Base-by-base conservation (phyloP, 2,797 vertebrate genomes). In the Choloepus didactylus region DNA sequence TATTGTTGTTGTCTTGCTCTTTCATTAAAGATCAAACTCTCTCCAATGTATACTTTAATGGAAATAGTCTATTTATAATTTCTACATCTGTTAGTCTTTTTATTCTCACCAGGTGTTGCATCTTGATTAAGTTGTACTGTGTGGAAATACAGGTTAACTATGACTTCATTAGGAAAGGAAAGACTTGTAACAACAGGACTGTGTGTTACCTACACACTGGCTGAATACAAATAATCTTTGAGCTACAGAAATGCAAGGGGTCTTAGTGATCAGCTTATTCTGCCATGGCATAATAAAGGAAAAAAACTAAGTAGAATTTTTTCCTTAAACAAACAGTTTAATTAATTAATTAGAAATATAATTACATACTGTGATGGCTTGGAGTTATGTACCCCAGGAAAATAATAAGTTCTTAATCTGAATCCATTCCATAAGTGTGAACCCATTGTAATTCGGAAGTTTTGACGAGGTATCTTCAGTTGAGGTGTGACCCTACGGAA, bases 261-360 rank as follows among this genome's bases (percentile, higher is more conserved):
- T 54, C 41, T 62, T 62, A 31, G 41, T 76, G 31, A 87, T 46
- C 25, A 69, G 5, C 49, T 25, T 46, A 19, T 23, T 67, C 6
- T 66, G 19, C 9, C 21, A 46, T 4, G 51, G 95, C 49, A 9
- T 31, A 44, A 66, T 25, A 79, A 86, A 67, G 15, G 9, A n/a
- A 77, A 29, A 66, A 38, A 73, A 27, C 9, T 67, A 81, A 41
- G 4, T 64, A 86, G 44, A 93, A 64, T 4, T 21, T 46, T 25
- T 5, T 9, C 29, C 11, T n/a, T 35, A 35, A 35, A 35, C 60
- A 67, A 92, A 64, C 8, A 27, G 21, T 27, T 27, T 72, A 72
- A 89, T 59, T 84, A 87, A 76, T 25, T 62, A 84, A 67, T 62
- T 69, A 38, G 49, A 95, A 82, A 85, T 60, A 41, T 51, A 92